Percentiles rank a stretch among this genome's conserved stretches.
Evolutionary conservation across 2,113 vertebrate species (phyloP).

Genomic region (Spheniscus mendiculus): DNA sequence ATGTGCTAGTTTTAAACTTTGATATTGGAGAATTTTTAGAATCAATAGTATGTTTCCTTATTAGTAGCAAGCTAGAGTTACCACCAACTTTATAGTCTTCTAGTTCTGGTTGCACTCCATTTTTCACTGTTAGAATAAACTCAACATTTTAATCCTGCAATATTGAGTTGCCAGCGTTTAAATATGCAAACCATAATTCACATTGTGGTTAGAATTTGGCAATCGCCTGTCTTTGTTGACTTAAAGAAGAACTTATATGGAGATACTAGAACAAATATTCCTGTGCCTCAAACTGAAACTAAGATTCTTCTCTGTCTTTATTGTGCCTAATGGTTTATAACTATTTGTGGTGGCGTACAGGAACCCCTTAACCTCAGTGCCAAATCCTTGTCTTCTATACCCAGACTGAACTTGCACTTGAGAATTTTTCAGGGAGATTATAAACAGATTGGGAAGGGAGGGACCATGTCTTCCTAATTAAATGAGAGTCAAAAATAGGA

Average conservation of each 20-base stretch:
- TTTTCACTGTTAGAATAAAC: neutral
- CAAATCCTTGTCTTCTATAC: neutral
- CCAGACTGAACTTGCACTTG: neutral
- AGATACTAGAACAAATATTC: neutral
- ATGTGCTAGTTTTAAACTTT: neutral
- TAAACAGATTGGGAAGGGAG: neutral
- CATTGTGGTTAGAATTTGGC: slow-evolving; percentile 48
- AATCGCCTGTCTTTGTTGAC: slow-evolving; percentile 22
- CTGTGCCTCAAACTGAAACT: neutral
- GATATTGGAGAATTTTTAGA: neutral
- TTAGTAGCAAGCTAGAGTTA: neutral
- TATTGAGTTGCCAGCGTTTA: slow-evolving; percentile 1
- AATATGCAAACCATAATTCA: slow-evolving; percentile 16
- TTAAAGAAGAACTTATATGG: slow-evolving; percentile 52
- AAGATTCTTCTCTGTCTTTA: neutral
- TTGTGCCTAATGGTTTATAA: neutral
- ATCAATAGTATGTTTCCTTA: neutral
- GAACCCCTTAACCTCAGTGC: neutral
- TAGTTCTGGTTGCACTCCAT: neutral
- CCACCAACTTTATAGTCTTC: neutral
- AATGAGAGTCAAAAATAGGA: neutral
- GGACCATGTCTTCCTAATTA: neutral
- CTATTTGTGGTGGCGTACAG: neutral
- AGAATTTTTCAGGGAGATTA: neutral
- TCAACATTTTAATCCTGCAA: neutral